A percentile compares a stretch with the other conserved stretches of the same genome.
Evolutionary conservation across 2,888 invertebrate genomes (phyloP).

Genomic region (Gibbula magus): DNA sequence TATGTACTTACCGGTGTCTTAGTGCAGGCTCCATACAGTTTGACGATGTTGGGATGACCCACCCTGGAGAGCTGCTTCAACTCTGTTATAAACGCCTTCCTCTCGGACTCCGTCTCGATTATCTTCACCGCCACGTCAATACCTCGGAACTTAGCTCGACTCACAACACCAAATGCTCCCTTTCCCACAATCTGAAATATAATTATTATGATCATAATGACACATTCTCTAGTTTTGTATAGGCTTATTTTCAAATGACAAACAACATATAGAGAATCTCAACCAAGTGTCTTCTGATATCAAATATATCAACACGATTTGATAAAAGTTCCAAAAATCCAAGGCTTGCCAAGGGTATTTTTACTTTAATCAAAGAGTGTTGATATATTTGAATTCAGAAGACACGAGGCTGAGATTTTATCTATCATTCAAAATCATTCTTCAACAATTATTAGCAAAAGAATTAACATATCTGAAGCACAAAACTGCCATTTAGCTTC

Average conservation of each 20-base stretch:
- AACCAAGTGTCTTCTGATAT: too few species aligned
- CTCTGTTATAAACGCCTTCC: slow-evolving; percentile 90
- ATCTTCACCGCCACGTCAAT: slow-evolving; percentile 93
- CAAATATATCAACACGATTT: too few species aligned
- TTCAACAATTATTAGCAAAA: too few species aligned
- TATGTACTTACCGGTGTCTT: slow-evolving; percentile 75
- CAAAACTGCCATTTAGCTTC: too few species aligned
- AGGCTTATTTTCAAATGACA: not conserved
- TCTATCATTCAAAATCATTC: too few species aligned
- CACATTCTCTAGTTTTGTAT: not conserved
- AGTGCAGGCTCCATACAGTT: slow-evolving; percentile 91
- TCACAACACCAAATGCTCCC: slow-evolving; percentile 96
- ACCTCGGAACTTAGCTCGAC: slow-evolving; percentile 90
- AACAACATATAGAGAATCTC: too few species aligned
- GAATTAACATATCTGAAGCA: too few species aligned
- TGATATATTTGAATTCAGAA: too few species aligned
- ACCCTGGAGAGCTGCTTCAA: slow-evolving; percentile 90
- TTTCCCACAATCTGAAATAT: slow-evolving; percentile 72
- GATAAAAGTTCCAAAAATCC: too few species aligned
- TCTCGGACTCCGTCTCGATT: slow-evolving; percentile 92
- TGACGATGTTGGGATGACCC: slow-evolving; percentile 93
- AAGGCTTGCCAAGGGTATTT: too few species aligned
- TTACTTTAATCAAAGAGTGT: too few species aligned
- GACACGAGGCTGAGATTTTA: too few species aligned
- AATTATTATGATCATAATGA: not conserved